phyloP scores from a whole-genome alignment of 2,797 vertebrate species.

The Semotilus atromaculatus region DNA sequence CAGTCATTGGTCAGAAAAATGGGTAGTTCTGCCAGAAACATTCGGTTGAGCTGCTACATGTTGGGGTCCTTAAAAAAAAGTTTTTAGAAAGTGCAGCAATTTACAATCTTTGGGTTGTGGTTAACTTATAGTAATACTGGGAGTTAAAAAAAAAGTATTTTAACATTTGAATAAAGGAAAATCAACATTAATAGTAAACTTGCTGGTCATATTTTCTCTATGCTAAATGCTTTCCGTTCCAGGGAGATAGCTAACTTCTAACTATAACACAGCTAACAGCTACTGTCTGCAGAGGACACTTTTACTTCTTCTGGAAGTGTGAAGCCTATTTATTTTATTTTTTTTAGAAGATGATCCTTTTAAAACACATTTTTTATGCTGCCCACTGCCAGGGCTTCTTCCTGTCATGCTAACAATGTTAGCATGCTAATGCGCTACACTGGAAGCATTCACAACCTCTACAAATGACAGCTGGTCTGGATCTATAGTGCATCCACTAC shows the following conservation, averaged over 20 bases:
- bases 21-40: neutral
- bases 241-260: neutral
- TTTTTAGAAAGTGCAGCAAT: neutral
- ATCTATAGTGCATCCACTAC: neutral
- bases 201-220: neutral
- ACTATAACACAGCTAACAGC: neutral
- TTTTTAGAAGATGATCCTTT: constrained; percentile 2
- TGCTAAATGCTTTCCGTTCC: neutral
- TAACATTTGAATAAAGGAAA: neutral
- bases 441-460: neutral
- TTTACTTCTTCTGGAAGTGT: neutral
- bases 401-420: constrained; percentile 3
- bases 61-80: neutral
- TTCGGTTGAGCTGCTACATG: neutral
- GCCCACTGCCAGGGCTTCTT: neutral
- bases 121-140: neutral
- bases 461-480: constrained; percentile 1
- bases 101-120: neutral
- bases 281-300: constrained; percentile 50
- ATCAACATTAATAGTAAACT: neutral
- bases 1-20: neutral
- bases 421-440: constrained; percentile 8
- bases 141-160: neutral
- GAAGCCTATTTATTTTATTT: neutral
- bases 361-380: neutral